Evolutionary conservation across 30 jellyfish, hydroid and myxozoan genomes (phyloP), one percentile per base, ranked within the genome.

Genomic region (Turritopsis rubra): DNA sequence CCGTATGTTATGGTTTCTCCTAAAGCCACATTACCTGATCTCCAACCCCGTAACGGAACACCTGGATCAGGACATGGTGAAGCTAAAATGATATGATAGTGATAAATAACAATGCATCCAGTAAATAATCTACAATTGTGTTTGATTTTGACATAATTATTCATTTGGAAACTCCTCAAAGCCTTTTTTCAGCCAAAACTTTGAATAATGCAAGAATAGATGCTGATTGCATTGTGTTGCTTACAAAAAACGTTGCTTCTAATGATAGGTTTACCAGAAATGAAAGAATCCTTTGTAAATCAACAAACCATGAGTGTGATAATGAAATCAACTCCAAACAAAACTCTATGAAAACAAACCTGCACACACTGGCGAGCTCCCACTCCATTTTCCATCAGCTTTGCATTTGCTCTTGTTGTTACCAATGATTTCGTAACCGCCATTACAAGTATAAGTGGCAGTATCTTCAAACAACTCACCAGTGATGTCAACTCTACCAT

Each of bases 51-150:
- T 19, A 16, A 26, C 20, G 95, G 94, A 16, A 66, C 53, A 5
- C 96, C 96, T 73, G 98, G 98, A 79, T 88, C 96, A 23, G 88
- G 86, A 71, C 98, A 93, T 8, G 96, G 89, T 52, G 82, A n/a
- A 1, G 96, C 96, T 93, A 53, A 54, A 88, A 28, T 21, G 52
- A 80, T 65, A 80, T 53, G n/a, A n/a, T n/a, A n/a, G n/a, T 25
- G 60, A 41, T 13, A 41, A 41, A 41, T 13, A 41, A 41, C n/a
- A n/a, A n/a, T n/a, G n/a, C n/a, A n/a, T n/a, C n/a, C n/a, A n/a
- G n/a, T n/a, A n/a, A n/a, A n/a, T n/a, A n/a, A n/a, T n/a, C n/a
- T n/a, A n/a, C n/a, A n/a, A n/a, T n/a, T n/a, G n/a, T n/a, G n/a
- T n/a, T n/a, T n/a, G n/a, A n/a, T n/a, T n/a, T n/a, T n/a, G n/a